Base-by-base conservation (phyloP, 2,888 invertebrate genomes). In the Lasius platythorax region DNA sequence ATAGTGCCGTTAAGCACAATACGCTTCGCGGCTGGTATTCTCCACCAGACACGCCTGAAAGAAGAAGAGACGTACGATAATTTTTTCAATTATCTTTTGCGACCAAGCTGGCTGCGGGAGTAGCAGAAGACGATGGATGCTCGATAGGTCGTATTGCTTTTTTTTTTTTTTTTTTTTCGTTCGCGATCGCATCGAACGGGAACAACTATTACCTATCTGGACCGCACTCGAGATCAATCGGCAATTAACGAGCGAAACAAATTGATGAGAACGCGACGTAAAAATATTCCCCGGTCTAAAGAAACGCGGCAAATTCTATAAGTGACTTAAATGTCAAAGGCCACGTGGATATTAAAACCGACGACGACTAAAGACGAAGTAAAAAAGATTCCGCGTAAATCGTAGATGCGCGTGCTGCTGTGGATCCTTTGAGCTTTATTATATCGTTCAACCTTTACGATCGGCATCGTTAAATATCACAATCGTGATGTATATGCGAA, bases 41-140 rank as follows among this genome's bases (percentile, higher is more conserved):
- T 88, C 87, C 92, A 91, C 92, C 92, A 91, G 91, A 89, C 92
- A 92, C 92, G 88, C 91, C 92, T 93, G 92, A 61, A 92, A 93
- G 91, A 88, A 79, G 85, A 78, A 85, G 74, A 87, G 43, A 84
- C 11, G 37, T 85, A 67, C 53, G 63, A 46, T 81, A 79, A 73
- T 18, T 18, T 73, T 23, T 74, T 56, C 76, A 70, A 61, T 23
- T 11, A n/a, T 30, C 40, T 68, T 58, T 78, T 30, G 30, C 78
- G 56, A 78, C 43, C 33, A 58, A 68, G n/a, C 23, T 30, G 40
- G 15, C 67, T 40, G 56, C 3, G 56, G 30, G 15, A 56, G 33
- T 18, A 81, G 28, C 70, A n/a, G 28, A 46, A 30, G 70, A 58
- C 58, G 72, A 11, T 28, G 28, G 46, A 68, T 56, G 43, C 37